Percentiles rank a stretch among this genome's conserved stretches.
Conservation (phyloP, 2,888 invertebrate species). For the Himalopsyche kuldschensis region DNA sequence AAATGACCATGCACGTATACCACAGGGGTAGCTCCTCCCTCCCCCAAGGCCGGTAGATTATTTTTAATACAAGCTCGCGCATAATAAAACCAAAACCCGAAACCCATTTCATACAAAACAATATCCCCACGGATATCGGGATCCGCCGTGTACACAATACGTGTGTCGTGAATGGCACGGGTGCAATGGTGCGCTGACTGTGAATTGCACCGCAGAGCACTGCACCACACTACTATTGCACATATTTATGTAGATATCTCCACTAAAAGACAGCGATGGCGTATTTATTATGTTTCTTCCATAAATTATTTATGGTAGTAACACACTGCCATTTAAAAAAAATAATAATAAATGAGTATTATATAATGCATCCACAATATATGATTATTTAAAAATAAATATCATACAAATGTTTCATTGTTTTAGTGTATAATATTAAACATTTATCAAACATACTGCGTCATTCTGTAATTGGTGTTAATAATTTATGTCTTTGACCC, state of each 20-base stretch:
- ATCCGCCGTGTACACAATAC: neutral
- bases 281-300: neutral
- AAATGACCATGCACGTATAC: neutral
- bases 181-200: neutral
- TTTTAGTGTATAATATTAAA: no score
- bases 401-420: no score
- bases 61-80: constrained; percentile 15
- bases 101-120: constrained; percentile 4
- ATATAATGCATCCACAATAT: no score
- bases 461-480: no score
- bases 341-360: no score
- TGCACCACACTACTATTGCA: neutral
- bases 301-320: no score
- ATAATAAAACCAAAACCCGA: constrained; percentile 15
- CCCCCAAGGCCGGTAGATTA: constrained; percentile 2
- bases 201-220: neutral
- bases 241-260: neutral
- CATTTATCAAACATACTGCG: no score
- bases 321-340: no score
- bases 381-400: no score
- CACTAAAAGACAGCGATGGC: neutral
- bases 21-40: neutral
- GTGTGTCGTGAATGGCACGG: neutral
- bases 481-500: no score
- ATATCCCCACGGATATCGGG: constrained; percentile 19